Base-by-base conservation (phyloP, 2,888 invertebrate species). In the Pachymerium ferrugineum region DNA sequence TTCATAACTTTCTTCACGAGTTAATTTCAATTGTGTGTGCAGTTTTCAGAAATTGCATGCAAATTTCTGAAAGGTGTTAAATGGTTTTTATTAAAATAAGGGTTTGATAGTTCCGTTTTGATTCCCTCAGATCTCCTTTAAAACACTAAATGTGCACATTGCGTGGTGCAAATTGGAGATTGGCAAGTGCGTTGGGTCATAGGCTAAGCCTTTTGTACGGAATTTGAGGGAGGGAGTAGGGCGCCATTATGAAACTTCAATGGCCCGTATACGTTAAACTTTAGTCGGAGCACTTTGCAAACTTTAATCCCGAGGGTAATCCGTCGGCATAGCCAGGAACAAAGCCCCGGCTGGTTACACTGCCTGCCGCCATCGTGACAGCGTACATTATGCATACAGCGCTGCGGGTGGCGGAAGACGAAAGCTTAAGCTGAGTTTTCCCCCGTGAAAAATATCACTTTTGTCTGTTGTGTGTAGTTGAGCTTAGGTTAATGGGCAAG, bases 301-400 rank as follows among this genome's bases (percentile, higher is more conserved):
- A 62, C 62, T 62, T 62, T 62, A 62, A 62, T 62, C 62, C 62
- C 62, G 62, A 62, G 62, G 62, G 62, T 62, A 62, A 62, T 62
- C 62, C 62, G 28, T 62, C 62, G 62, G 62, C 62, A 62, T 62
- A 62, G 62, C 62, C 62, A 62, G 25, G 25, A 62, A 62, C 62
- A 62, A 62, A 62, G 62, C 62, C 10, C 10, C 25, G 62, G 25
- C 62, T 62, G 62, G 62, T 62, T 62, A 62, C 62, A 62, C 25
- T 62, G 28, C 62, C 62, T n/a, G 62, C 62, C 62, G 28, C 38
- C 38, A 38, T 62, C 62, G 62, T 62, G 62, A 62, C 62, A 62
- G 62, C 62, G 25, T 62, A 62, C 62, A 62, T 62, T 62, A 62
- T 62, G 62, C 28, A 62, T 62, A 62, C 62, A 28, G 62, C 62